Conservation (phyloP, 2,113 vertebrate species). For the Electrona antarctica region DNA sequence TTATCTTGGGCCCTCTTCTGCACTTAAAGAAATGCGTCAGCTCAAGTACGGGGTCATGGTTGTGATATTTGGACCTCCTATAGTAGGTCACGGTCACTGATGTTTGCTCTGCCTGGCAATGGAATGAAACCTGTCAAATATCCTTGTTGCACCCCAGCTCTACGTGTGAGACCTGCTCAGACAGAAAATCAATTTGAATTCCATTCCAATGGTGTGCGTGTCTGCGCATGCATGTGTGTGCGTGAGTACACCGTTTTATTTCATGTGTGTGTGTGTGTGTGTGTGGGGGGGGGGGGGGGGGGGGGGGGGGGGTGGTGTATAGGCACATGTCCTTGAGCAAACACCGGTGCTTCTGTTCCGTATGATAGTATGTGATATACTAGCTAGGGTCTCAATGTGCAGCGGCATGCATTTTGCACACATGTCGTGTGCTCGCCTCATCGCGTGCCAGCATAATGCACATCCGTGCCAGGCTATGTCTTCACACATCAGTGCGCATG, state of each 20-base stretch:
- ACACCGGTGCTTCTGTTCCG: neutral
- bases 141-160: slow-evolving; percentile 30
- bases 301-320: no score
- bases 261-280: neutral
- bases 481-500: neutral
- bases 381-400: neutral
- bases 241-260: neutral
- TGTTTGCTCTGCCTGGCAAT: slow-evolving; percentile 4
- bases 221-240: neutral
- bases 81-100: neutral
- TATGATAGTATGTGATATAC: neutral
- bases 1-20: neutral
- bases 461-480: neutral
- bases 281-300: neutral
- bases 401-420: neutral
- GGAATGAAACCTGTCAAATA: slow-evolving; percentile 25
- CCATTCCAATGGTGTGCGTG: slow-evolving; percentile 28
- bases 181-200: slow-evolving; percentile 70
- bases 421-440: neutral
- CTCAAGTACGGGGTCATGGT: neutral
- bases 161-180: slow-evolving; percentile 51
- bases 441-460: neutral
- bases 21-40: neutral
- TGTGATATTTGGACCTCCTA: slow-evolving; percentile 4
- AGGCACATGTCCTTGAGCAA: no score